Base-by-base conservation (phyloP, 53 echinoderm and acorn worm genomes). In the Stichopus horrens region DNA sequence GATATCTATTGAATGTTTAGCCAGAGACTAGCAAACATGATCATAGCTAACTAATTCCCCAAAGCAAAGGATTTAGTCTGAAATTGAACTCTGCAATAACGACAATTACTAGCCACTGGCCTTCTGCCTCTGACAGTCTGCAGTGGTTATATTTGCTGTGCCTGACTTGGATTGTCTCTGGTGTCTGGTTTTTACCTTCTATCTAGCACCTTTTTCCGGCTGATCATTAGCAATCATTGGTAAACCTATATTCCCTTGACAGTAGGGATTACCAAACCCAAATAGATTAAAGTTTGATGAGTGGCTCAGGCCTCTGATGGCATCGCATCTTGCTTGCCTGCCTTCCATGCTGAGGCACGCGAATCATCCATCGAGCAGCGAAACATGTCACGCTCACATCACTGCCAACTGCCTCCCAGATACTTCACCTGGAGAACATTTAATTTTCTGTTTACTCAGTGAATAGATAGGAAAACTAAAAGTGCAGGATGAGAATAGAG, bases 241-340 rank as follows among this genome's bases (percentile, higher is more conserved):
- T 71, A 71, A 71, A 71, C n/a, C 71, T 71, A 71, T 71, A 71
- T 71, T 71, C 71, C 71, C 71, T 16, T 18, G 71, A 18, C 19
- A 18, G 71, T 18, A 71, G 14, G 71, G 16, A 71, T 71, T 71
- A 71, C 71, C 19, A 71, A 71, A 16, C 71, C 18, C 71, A 71
- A 71, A 71, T 71, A 71, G 71, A 71, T 71, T 71, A 71, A 71
- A 71, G 71, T n/a, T 18, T 71, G 71, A 71, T 18, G 71, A 71
- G 14, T 18, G 18, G 71, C 71, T 18, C 71, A 71, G 71, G 71
- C 19, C 18, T 71, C 71, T 71, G n/a, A 71, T 18, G n/a, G 21
- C 71, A 16, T 71, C 4, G 20, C 7, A 13, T 37, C 37, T 37
- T 37, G 37, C 37, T 37, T 37, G 37, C 37, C 37, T 37, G 37